Evolutionary conservation across 2,797 vertebrate genomes (phyloP).

Genomic region (Momotus momota): DNA sequence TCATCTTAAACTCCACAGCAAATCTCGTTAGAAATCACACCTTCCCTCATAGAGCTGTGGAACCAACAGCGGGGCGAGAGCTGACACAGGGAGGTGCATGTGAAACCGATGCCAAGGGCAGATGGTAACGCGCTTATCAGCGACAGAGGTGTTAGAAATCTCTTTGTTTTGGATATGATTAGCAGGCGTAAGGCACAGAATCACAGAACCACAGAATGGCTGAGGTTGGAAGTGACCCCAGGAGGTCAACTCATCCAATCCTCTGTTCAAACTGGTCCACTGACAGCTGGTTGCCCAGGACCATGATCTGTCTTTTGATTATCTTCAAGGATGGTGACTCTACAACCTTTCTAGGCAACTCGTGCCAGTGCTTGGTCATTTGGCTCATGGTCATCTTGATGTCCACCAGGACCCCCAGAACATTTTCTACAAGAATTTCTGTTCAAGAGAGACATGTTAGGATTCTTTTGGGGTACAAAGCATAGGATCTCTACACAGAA

Average conservation of each 20-base stretch:
- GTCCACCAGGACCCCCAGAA: background rate
- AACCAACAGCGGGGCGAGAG: background rate
- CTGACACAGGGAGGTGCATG: background rate
- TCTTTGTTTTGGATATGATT: background rate
- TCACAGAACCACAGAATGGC: background rate
- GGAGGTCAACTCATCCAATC: background rate
- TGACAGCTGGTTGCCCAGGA: background rate
- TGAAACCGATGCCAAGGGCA: background rate
- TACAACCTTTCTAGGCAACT: background rate
- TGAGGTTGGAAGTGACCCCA: background rate
- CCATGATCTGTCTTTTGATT: background rate
- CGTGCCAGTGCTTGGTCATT: background rate
- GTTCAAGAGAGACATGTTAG: accelerated
- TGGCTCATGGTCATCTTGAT: accelerated
- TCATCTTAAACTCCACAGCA: background rate
- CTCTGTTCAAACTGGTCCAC: background rate
- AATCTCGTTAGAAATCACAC: background rate
- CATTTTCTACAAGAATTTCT: background rate
- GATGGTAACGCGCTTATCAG: background rate
- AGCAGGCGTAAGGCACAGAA: background rate
- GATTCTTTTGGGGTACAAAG: background rate
- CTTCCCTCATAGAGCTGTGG: background rate
- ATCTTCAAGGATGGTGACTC: background rate
- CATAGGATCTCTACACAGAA: background rate
- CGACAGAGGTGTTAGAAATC: background rate